Evolutionary conservation across 1,140 invertebrate genomes (phyloP).

Genomic region (Drosophila busckii): DNA sequence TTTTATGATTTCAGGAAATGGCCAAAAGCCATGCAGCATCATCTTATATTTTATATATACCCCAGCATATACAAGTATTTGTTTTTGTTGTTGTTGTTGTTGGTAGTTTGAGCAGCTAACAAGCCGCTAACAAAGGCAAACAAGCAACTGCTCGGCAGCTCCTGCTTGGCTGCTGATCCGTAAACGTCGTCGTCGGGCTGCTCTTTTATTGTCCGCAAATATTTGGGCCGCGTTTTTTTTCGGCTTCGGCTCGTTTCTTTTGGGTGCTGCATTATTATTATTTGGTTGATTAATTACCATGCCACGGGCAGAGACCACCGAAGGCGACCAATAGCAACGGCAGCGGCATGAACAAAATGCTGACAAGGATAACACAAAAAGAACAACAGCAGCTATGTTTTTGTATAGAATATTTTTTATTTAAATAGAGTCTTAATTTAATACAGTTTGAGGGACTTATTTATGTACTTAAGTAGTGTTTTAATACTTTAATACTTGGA

Average conservation of each 20-base stretch:
- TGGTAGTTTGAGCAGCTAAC: conserved; percentile 50
- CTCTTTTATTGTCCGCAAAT: conserved; percentile 65
- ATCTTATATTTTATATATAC: conserved; percentile 50
- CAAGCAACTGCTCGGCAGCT: conserved; percentile 28
- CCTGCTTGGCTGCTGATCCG: conserved; percentile 42
- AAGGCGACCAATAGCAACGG: conserved; percentile 28
- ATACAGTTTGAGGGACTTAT: too few species aligned
- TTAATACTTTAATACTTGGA: too few species aligned
- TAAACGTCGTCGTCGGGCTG: conserved; percentile 15
- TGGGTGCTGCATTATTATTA: conserved; percentile 47
- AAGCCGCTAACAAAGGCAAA: conserved; percentile 65
- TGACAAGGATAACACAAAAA: conserved; percentile 38
- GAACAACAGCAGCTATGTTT: conserved; percentile 4
- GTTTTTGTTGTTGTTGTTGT: conserved; percentile 25
- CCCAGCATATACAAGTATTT: conserved; percentile 9
- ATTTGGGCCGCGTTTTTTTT: conserved; percentile 41
- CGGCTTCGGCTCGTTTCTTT: conserved; percentile 47
- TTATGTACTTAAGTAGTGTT: too few species aligned
- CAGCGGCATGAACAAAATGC: conserved; percentile 20
- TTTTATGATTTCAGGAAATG: conserved; percentile 68
- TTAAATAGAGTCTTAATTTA: too few species aligned
- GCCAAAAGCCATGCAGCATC: conserved; percentile 62
- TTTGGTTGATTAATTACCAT: conserved; percentile 74
- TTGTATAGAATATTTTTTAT: too few species aligned
- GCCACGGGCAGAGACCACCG: conserved; percentile 53